phyloP scores from a whole-genome alignment of 2,113 vertebrate genomes.

The Hystrix cristata region DNA sequence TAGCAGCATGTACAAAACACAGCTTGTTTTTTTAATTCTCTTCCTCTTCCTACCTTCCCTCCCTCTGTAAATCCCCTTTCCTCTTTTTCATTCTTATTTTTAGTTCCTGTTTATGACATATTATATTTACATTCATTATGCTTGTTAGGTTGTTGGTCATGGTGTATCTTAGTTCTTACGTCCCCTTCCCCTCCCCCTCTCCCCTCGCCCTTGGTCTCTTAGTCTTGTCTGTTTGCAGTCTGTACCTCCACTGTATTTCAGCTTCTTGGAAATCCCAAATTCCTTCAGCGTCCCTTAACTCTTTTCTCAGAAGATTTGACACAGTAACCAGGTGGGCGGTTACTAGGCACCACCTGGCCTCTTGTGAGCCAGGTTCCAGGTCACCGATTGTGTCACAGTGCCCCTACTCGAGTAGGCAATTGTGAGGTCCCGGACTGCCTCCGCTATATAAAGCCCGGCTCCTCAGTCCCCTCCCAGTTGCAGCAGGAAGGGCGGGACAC shows the following conservation, averaged over 20 bases:
- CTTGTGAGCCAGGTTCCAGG: not conserved
- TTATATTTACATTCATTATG: not conserved
- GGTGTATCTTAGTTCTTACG: not conserved
- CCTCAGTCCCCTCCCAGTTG: accelerated
- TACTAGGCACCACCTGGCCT: not conserved
- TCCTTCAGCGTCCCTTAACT: not conserved
- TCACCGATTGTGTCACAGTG: not conserved
- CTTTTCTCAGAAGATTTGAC: not conserved
- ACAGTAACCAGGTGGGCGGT: not conserved
- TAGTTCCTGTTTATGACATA: not conserved
- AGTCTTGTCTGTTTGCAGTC: not conserved
- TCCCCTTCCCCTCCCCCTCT: not conserved
- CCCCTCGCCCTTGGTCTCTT: not conserved
- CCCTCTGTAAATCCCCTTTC: not conserved
- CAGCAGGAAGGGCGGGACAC: not conserved
- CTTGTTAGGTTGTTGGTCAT: not conserved
- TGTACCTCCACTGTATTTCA: not conserved
- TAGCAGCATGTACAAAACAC: not conserved
- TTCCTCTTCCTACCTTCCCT: not conserved
- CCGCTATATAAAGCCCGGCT: not conserved
- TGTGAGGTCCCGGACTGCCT: not conserved
- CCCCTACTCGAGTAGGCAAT: not conserved
- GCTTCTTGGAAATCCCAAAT: not conserved
- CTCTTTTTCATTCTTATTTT: not conserved
- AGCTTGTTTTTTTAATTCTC: not conserved